Percentiles rank a stretch among this genome's conserved stretches.
Evolutionary conservation across 2,888 invertebrate species (phyloP).

Genomic region (Elmis aenea): DNA sequence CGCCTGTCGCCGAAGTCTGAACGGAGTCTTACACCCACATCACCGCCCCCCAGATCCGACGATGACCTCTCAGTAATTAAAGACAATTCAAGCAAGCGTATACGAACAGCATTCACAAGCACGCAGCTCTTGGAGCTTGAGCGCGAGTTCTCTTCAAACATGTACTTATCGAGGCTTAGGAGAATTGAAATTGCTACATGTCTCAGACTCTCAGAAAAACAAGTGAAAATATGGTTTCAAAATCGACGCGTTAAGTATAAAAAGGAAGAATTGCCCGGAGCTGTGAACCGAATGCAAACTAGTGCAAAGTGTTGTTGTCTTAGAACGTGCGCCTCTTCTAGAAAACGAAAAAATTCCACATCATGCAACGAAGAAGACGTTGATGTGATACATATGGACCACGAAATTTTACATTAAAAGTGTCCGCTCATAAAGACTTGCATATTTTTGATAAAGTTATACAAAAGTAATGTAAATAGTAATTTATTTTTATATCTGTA

Average conservation of each 20-base stretch:
- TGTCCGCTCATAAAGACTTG: too few relatives aligned
- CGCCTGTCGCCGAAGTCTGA: slow-evolving; percentile 29
- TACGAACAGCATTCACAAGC: slow-evolving; percentile 90
- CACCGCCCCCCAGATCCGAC: slow-evolving; percentile 50
- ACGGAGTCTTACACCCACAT: slow-evolving; percentile 56
- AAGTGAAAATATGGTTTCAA: slow-evolving; percentile 95
- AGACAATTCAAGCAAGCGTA: slow-evolving; percentile 75
- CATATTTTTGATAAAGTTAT: too few relatives aligned
- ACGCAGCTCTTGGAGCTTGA: slow-evolving; percentile 83
- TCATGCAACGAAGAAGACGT: slow-evolving; percentile 41
- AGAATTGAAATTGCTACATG: slow-evolving; percentile 91
- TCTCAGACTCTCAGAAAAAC: slow-evolving; percentile 84
- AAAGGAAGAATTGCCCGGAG: slow-evolving; percentile 70
- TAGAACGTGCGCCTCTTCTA: slow-evolving; percentile 44
- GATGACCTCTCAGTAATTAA: slow-evolving; percentile 46
- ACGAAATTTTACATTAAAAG: slow-evolving; percentile 20
- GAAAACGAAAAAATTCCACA: slow-evolving; percentile 30
- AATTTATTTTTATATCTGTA: background rate
- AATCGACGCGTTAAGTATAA: slow-evolving; percentile 90
- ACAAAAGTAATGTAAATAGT: background rate
- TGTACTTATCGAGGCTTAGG: slow-evolving; percentile 83
- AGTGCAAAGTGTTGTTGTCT: slow-evolving; percentile 50
- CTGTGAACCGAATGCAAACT: slow-evolving; percentile 17
- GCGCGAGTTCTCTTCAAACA: slow-evolving; percentile 82
- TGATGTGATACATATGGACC: slow-evolving; percentile 42